Percentiles rank a stretch among this genome's conserved stretches.
Evolutionary conservation across 1,140 invertebrate species (phyloP).

Genomic region (Trypoxylus dichotomus): DNA sequence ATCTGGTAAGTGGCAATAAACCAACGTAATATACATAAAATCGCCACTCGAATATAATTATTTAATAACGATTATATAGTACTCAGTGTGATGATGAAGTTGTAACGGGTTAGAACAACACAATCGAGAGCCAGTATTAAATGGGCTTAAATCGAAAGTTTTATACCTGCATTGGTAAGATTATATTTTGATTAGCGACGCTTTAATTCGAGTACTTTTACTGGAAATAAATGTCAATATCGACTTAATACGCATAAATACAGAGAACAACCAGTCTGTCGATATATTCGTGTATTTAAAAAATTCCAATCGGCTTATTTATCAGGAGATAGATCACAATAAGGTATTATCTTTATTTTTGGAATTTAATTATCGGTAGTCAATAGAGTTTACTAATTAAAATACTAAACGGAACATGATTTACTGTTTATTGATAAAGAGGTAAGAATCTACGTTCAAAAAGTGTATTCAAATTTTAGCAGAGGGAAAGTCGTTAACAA

Average conservation of each 20-base stretch:
- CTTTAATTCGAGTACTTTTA: constrained; percentile 11
- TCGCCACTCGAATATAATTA: not conserved
- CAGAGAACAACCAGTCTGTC: not conserved
- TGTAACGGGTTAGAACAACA: not conserved
- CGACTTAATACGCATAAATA: not conserved
- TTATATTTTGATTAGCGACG: not conserved
- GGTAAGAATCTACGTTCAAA: too few species aligned
- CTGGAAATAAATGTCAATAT: constrained; percentile 1
- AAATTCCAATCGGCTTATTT: not conserved
- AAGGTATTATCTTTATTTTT: not conserved
- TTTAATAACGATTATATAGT: constrained; percentile 6
- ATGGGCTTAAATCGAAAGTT: constrained; percentile 6
- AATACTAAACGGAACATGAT: too few species aligned
- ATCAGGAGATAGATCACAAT: not conserved
- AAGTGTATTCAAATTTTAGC: too few species aligned
- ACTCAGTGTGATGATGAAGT: not conserved
- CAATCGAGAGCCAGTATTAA: not conserved
- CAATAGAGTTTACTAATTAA: too few species aligned
- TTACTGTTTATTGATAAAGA: too few species aligned
- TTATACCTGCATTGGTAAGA: not conserved
- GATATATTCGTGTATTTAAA: not conserved
- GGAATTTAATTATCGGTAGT: not conserved
- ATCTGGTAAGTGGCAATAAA: not conserved
- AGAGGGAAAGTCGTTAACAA: too few species aligned
- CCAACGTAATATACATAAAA: not conserved